Evolutionary conservation across 2,888 invertebrate species (phyloP).

Genomic region (Ectobius pallidus): DNA sequence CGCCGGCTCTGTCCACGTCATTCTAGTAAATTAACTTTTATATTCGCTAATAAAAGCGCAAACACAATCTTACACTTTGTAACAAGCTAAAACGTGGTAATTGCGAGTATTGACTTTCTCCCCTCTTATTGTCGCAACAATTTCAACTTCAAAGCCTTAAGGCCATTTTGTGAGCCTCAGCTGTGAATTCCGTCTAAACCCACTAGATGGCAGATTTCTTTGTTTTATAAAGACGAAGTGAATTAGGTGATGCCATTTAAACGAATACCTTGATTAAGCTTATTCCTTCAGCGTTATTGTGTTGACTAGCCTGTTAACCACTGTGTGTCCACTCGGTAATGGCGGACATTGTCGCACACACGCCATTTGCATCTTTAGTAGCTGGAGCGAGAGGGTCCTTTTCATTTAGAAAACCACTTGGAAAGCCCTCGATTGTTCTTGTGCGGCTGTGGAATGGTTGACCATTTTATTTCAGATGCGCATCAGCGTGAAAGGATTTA

Average conservation of each 20-base stretch:
- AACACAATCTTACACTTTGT: too few species aligned
- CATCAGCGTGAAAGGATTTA: conserved; percentile 19
- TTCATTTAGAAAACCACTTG: conserved; percentile 20
- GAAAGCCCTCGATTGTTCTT: conserved; percentile 4
- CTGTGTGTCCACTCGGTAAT: conserved; percentile 19
- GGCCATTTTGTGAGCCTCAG: conserved; percentile 1
- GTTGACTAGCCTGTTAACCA: background rate
- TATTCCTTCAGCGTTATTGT: conserved; percentile 5
- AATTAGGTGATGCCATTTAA: conserved; percentile 9
- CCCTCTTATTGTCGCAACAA: background rate
- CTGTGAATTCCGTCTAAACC: conserved; percentile 9
- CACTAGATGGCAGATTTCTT: conserved; percentile 8
- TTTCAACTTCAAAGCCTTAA: background rate
- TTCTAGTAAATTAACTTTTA: too few species aligned
- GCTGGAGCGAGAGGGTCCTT: background rate
- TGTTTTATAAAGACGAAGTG: background rate
- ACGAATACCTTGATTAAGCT: conserved; percentile 9
- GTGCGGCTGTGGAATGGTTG: background rate
- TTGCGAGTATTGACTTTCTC: too few species aligned
- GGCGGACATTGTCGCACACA: background rate
- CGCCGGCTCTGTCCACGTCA: too few species aligned
- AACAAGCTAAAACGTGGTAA: too few species aligned
- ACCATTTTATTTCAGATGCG: conserved; percentile 6
- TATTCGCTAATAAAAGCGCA: too few species aligned
- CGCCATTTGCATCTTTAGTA: conserved; percentile 21